Evolutionary conservation across 2,888 invertebrate genomes (phyloP).

Genomic region (Hypomecis punctinalis): DNA sequence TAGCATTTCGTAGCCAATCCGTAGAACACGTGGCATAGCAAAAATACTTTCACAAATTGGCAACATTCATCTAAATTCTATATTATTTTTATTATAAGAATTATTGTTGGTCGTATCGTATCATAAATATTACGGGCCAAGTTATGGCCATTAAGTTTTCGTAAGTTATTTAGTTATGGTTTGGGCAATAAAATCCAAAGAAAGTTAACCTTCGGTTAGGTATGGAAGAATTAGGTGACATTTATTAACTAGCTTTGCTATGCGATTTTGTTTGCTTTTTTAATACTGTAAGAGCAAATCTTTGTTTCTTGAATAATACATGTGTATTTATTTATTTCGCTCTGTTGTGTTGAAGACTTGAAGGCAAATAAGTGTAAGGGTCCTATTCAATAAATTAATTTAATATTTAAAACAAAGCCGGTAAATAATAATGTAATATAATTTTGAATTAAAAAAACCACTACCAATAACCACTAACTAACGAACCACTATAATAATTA

Average conservation of each 20-base stretch:
- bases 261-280: neutral
- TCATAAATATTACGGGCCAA: slow-evolving; percentile 21
- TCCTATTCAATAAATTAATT: no score
- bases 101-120: slow-evolving; percentile 12
- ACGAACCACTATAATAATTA: no score
- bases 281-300: no score
- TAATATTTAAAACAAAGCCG: no score
- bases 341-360: no score
- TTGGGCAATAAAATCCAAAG: slow-evolving; percentile 5
- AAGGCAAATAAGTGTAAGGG: no score
- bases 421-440: no score
- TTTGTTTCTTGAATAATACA: no score
- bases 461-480: no score
- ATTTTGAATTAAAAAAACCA: no score
- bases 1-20: slow-evolving; percentile 15
- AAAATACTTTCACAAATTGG: slow-evolving; percentile 7
- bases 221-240: neutral
- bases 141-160: slow-evolving; percentile 25
- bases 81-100: slow-evolving; percentile 16
- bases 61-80: neutral
- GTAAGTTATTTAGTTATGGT: slow-evolving; percentile 27
- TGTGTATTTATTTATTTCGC: no score
- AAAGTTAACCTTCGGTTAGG: neutral
- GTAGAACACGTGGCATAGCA: slow-evolving; percentile 8
- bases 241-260: neutral